phyloP scores from a whole-genome alignment of 2,888 invertebrate genomes.

The Diarsia brunnea region DNA sequence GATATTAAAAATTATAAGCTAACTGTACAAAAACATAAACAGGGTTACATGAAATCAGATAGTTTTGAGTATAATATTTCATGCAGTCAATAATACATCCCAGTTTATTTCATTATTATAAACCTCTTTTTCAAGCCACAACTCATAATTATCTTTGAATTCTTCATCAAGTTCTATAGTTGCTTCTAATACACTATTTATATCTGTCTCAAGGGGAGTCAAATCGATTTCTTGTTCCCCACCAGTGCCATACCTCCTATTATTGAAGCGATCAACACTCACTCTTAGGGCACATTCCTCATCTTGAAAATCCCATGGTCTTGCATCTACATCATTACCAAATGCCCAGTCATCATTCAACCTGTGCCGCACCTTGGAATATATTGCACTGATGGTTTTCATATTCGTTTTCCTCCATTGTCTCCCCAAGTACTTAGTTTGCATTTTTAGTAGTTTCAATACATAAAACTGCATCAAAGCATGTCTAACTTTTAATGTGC shows the following conservation, averaged over 20 bases:
- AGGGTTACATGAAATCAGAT: slow-evolving; percentile 47
- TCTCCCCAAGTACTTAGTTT: slow-evolving; percentile 99
- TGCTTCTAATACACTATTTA: slow-evolving; percentile 95
- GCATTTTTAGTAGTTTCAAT: slow-evolving; percentile 99
- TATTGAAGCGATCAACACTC: slow-evolving; percentile 98
- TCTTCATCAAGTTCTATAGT: slow-evolving; percentile 96
- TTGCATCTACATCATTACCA: slow-evolving; percentile 99
- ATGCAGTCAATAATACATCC: slow-evolving; percentile 90
- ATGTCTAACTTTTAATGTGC: slow-evolving; percentile 98
- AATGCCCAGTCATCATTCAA: slow-evolving; percentile 99
- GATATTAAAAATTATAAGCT: slow-evolving; percentile 71
- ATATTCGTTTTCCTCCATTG: slow-evolving; percentile 99
- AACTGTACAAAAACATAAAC: slow-evolving; percentile 69
- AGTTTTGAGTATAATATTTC: slow-evolving; percentile 64
- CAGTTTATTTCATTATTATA: slow-evolving; percentile 96
- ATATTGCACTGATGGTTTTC: slow-evolving; percentile 99
- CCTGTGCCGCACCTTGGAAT: slow-evolving; percentile 98
- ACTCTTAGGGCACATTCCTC: slow-evolving; percentile 98
- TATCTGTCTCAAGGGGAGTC: slow-evolving; percentile 94
- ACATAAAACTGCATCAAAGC: slow-evolving; percentile 99
- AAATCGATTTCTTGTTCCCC: slow-evolving; percentile 91
- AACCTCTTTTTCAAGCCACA: slow-evolving; percentile 99
- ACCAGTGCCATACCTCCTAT: slow-evolving; percentile 94
- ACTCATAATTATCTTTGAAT: slow-evolving; percentile 97
- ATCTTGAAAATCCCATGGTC: slow-evolving; percentile 99